phyloP scores from a whole-genome alignment of 2,113 vertebrate genomes.

The Argyrosomus japonicus region DNA sequence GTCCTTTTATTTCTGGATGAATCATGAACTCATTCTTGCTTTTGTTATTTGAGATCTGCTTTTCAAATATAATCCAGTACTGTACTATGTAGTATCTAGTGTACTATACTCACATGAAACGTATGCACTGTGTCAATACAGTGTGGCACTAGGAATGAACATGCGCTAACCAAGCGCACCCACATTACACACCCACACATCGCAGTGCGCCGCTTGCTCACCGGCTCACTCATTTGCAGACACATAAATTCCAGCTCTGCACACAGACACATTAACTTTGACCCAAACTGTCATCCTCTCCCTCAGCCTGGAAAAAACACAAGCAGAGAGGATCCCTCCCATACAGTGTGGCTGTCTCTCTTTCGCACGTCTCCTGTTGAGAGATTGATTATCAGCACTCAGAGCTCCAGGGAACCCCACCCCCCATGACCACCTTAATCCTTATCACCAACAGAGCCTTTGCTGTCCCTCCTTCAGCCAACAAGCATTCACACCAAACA shows the following conservation, averaged over 20 bases:
- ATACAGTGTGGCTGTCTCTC: constrained; percentile 12
- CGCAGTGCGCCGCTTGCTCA: constrained; percentile 5
- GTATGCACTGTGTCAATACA: constrained; percentile 23
- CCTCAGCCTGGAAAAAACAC: constrained; percentile 27
- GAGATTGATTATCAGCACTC: constrained; percentile 45
- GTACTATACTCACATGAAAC: constrained; percentile 16
- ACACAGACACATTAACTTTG: constrained; percentile 14
- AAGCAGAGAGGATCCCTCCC: constrained; percentile 19
- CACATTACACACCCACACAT: constrained; percentile 46
- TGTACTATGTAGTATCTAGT: constrained; percentile 19
- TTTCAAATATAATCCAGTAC: constrained; percentile 10
- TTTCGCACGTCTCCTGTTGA: constrained; percentile 26
- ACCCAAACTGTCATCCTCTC: constrained; percentile 8
- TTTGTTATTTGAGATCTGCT: neutral
- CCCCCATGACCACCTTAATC: neutral
- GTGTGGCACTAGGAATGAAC: constrained; percentile 33
- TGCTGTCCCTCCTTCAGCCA: neutral
- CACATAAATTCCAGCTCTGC: neutral
- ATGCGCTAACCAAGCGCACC: constrained; percentile 21
- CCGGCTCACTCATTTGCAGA: constrained; percentile 14
- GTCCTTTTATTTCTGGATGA: constrained; percentile 18
- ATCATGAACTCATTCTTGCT: neutral
- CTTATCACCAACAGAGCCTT: constrained; percentile 34
- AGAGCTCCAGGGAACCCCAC: constrained; percentile 29
- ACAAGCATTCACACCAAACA: neutral